These are phyloP conservation scores for Passer montanus DNA, from an alignment of 2,113 vertebrate species.

Conservation along the genomic window DNA sequence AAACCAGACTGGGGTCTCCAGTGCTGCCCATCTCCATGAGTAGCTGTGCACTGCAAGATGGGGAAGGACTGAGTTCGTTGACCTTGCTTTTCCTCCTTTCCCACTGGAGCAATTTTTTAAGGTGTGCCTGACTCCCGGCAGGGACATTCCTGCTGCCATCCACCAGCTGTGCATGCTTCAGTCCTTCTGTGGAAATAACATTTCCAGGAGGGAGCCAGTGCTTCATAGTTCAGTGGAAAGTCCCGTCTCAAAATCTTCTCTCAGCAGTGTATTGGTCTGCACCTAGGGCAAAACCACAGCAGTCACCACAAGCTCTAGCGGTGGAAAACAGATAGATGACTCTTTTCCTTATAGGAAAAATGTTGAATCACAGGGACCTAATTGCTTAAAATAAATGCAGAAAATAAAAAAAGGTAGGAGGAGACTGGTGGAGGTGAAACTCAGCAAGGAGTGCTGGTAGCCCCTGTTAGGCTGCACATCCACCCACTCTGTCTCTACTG, in stretches of 20 bases:
- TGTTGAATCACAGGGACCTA: neutral
- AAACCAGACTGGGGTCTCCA: neutral
- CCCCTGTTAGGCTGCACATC: neutral
- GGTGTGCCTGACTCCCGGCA: neutral
- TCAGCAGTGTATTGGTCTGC: neutral
- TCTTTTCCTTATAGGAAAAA: neutral
- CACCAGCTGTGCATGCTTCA: neutral
- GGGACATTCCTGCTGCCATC: neutral
- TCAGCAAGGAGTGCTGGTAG: neutral
- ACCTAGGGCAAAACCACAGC: neutral
- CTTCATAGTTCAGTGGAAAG: neutral
- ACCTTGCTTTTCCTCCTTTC: neutral
- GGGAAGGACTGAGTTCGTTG: neutral
- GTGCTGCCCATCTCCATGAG: fast-evolving
- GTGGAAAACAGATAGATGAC: neutral
- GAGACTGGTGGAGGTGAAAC: neutral
- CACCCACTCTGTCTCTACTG: neutral
- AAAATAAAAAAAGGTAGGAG: neutral
- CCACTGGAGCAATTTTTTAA: neutral
- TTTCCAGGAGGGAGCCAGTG: neutral
- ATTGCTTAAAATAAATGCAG: neutral
- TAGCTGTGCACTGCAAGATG: neutral
- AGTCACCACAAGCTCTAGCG: neutral
- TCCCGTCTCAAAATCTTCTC: neutral
- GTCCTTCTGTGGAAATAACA: neutral